Conservation (phyloP, 2,113 vertebrate species). For the Elachura formosa region DNA sequence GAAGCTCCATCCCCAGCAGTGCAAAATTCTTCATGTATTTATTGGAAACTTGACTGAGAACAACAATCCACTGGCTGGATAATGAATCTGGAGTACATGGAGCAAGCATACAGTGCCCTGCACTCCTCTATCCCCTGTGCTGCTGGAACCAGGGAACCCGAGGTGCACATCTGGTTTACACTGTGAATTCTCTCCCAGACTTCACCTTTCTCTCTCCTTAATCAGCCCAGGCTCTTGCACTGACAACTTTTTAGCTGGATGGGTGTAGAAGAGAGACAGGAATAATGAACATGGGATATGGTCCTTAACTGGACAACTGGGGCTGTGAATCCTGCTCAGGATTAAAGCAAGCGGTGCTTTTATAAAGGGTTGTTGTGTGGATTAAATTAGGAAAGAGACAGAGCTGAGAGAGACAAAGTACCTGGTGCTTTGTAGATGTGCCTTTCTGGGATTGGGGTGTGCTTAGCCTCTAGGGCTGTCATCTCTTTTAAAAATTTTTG, state of each 20-base stretch:
- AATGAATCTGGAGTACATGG: neutral
- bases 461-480: neutral
- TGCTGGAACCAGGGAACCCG: neutral
- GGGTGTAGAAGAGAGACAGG: neutral
- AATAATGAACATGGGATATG: neutral
- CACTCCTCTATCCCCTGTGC: neutral
- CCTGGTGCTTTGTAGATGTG: neutral
- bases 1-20: neutral
- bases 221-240: neutral
- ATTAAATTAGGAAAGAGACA: neutral
- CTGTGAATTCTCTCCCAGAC: neutral
- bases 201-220: neutral
- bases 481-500: neutral
- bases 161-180: neutral
- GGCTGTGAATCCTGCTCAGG: neutral
- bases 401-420: neutral
- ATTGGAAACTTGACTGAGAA: neutral
- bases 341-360: neutral
- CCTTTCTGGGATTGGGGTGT: neutral
- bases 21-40: neutral
- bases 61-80: neutral
- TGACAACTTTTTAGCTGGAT: neutral
- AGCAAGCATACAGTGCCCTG: accelerated
- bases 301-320: neutral
- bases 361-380: neutral